Evolutionary conservation across 2,113 vertebrate genomes (phyloP).

Genomic region (Perccottus glenii): DNA sequence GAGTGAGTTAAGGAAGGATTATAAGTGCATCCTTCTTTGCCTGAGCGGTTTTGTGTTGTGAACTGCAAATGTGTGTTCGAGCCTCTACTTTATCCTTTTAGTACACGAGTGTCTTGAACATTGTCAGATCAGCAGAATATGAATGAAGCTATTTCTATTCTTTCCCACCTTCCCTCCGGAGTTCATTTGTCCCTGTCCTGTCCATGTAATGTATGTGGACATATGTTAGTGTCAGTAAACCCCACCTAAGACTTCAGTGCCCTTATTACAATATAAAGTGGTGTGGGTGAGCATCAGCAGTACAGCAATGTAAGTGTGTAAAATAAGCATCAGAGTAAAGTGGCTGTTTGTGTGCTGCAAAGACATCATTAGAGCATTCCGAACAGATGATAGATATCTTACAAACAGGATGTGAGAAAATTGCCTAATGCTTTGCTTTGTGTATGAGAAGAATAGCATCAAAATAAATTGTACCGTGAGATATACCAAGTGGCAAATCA

Average conservation of each 20-base stretch:
- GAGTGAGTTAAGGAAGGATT: slow-evolving; percentile 27
- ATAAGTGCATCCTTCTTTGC: slow-evolving; percentile 36
- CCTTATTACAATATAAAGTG: slow-evolving; percentile 20
- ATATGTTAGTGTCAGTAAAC: slow-evolving; percentile 49
- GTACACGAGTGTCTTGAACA: not conserved
- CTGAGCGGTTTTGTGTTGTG: slow-evolving; percentile 10
- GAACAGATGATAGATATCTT: slow-evolving; percentile 9
- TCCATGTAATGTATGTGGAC: slow-evolving; percentile 40
- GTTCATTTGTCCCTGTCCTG: slow-evolving; percentile 54
- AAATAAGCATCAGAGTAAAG: not conserved
- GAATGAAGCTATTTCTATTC: slow-evolving; percentile 58
- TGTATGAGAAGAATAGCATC: no score
- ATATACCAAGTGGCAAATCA: not conserved
- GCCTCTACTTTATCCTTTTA: not conserved
- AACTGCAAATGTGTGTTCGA: slow-evolving; percentile 3
- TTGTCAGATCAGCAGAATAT: slow-evolving; percentile 31
- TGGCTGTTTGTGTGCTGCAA: slow-evolving; percentile 10
- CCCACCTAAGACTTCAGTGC: slow-evolving; percentile 25
- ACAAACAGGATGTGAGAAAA: slow-evolving; percentile 42
- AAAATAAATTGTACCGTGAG: not conserved
- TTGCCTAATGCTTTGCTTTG: no score
- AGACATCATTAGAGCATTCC: slow-evolving; percentile 49
- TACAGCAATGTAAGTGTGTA: not conserved
- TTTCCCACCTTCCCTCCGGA: slow-evolving; percentile 57
- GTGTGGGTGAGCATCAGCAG: slow-evolving; percentile 10